phyloP scores from a whole-genome alignment of 2,113 vertebrate species.

The Vidua macroura region DNA sequence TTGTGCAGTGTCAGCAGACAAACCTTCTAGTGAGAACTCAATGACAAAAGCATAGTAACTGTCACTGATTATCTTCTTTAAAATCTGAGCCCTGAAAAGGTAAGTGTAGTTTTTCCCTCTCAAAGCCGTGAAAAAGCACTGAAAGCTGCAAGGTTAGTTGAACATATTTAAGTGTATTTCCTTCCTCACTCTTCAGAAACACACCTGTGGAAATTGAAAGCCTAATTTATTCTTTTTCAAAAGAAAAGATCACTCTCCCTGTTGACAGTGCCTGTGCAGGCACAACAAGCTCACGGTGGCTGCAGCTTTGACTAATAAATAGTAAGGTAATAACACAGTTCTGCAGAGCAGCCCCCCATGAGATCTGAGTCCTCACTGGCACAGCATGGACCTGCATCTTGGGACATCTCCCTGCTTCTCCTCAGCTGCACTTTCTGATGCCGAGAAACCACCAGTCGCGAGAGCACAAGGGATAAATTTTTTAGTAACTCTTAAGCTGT shows the following conservation, averaged over 20 bases:
- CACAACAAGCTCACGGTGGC: fast-evolving
- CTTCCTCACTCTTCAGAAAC: not conserved
- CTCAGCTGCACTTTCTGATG: not conserved
- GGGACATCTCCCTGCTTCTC: not conserved
- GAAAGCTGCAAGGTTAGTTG: not conserved
- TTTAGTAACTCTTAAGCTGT: not conserved
- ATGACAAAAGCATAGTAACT: not conserved
- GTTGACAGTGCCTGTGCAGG: not conserved
- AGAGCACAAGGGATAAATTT: not conserved
- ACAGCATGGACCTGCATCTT: not conserved
- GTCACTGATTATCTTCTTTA: not conserved
- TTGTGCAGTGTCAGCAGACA: not conserved
- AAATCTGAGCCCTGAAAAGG: not conserved
- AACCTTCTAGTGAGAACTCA: not conserved
- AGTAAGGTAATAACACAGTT: fast-evolving
- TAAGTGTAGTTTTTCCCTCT: fast-evolving
- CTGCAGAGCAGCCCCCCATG: not conserved
- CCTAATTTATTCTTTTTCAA: not conserved
- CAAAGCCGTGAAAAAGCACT: not conserved
- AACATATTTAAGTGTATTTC: not conserved
- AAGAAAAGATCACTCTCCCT: not conserved
- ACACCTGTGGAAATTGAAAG: not conserved
- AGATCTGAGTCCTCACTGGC: not conserved
- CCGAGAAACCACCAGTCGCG: not conserved
- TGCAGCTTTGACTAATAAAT: not conserved